Percentiles rank a stretch among this genome's conserved stretches.
These are phyloP conservation scores for Chunga burmeisteri DNA, from an alignment of 2,113 vertebrate genomes.

Conservation along the genomic window DNA sequence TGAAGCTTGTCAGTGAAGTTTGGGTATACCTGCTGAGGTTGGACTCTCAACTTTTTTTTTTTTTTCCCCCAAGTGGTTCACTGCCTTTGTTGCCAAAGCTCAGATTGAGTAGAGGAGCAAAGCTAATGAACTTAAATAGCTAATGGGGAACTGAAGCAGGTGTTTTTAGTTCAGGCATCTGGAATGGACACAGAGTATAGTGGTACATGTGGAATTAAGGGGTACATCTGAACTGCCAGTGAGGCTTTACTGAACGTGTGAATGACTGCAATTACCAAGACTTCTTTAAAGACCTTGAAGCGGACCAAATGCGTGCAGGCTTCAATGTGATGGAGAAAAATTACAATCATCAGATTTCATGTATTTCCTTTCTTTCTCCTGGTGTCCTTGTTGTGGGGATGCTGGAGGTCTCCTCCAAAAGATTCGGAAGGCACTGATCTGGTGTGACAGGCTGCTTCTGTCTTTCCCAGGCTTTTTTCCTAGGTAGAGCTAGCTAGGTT, in stretches of 20 bases:
- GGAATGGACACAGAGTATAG: not conserved
- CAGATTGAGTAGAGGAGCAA: not conserved
- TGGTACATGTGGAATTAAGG: not conserved
- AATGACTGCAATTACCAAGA: not conserved
- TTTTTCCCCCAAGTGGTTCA: not conserved
- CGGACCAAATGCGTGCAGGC: not conserved
- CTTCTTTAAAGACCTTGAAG: not conserved
- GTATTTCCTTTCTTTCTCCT: not conserved
- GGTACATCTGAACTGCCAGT: rapidly evolving
- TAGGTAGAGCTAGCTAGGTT: not conserved
- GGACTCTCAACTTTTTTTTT: not conserved
- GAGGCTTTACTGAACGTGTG: not conserved
- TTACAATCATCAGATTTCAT: rapidly evolving
- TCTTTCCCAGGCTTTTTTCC: not conserved
- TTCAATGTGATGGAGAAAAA: not conserved
- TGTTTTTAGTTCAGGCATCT: not conserved
- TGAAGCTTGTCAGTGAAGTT: not conserved
- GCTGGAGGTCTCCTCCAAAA: not conserved
- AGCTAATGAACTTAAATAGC: not conserved
- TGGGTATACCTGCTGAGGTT: too few relatives aligned
- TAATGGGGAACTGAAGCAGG: not conserved
- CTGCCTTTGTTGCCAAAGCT: not conserved
- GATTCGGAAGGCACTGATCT: too few relatives aligned
- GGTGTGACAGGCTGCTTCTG: not conserved
- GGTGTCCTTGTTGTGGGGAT: not conserved